Evolutionary conservation across 2,113 vertebrate species (phyloP).

Genomic region (Psammodynastes pulverulentus): DNA sequence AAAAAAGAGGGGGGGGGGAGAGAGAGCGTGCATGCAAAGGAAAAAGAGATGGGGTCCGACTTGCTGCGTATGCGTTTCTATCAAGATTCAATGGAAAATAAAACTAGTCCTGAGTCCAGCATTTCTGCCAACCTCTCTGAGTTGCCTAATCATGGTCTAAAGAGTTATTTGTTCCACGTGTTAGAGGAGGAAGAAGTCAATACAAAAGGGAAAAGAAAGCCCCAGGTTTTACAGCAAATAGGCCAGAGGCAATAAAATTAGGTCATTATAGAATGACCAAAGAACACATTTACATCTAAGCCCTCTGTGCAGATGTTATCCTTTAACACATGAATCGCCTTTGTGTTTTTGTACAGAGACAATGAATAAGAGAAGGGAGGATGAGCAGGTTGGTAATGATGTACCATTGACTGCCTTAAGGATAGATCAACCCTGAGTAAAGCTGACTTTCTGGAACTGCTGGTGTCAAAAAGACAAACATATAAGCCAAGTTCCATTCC

Average conservation of each 20-base stretch:
- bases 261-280: slow-evolving; percentile 33
- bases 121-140: slow-evolving; percentile 58
- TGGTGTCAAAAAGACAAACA: background rate
- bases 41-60: slow-evolving; percentile 73
- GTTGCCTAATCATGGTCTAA: slow-evolving; percentile 62
- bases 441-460: fast-evolving
- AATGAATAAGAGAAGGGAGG: background rate
- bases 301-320: slow-evolving; percentile 4
- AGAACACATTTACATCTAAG: background rate
- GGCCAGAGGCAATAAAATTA: slow-evolving; percentile 14
- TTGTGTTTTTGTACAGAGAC: background rate
- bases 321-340: background rate
- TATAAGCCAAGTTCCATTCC: background rate
- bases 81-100: slow-evolving; percentile 75
- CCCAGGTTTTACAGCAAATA: background rate
- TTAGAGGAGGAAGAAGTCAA: slow-evolving; percentile 56
- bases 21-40: slow-evolving; percentile 64
- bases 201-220: slow-evolving; percentile 49
- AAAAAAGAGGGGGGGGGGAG: slow-evolving; percentile 62
- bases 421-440: background rate
- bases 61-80: slow-evolving; percentile 79
- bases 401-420: background rate
- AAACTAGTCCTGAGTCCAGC: slow-evolving; percentile 62
- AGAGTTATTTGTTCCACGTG: slow-evolving; percentile 68
- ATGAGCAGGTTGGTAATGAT: fast-evolving